These are phyloP conservation scores for Chelonoidis abingdonii DNA, from an alignment of 2,113 vertebrate species.

Conservation along the genomic window DNA sequence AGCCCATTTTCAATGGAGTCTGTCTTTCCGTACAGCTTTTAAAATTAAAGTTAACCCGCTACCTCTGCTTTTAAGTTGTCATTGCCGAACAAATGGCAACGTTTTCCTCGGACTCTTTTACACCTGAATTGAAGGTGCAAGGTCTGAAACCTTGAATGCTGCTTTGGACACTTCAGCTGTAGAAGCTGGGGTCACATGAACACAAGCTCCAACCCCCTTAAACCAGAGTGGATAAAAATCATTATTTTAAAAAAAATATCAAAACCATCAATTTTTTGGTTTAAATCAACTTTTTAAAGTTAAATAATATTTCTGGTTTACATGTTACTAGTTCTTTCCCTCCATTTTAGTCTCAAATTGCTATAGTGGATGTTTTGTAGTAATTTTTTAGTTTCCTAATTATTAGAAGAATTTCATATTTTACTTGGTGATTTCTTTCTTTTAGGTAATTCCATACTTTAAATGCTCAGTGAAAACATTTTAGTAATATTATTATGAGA, in stretches of 20 bases:
- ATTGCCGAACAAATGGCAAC: background rate
- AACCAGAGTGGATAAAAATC: background rate
- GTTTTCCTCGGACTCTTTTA: background rate
- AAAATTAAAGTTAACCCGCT: background rate
- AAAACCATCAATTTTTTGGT: background rate
- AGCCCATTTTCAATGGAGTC: background rate
- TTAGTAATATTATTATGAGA: background rate
- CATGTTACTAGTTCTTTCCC: background rate
- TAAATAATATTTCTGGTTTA: background rate
- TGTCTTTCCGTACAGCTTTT: background rate
- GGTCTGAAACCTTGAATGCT: background rate
- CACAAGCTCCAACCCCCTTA: background rate
- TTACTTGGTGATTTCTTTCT: background rate
- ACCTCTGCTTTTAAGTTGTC: background rate
- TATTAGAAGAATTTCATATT: background rate
- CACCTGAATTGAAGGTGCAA: background rate
- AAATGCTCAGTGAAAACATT: background rate
- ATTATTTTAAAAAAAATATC: background rate
- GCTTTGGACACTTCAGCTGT: background rate
- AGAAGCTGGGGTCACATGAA: background rate
- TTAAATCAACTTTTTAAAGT: background rate
- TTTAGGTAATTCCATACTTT: background rate
- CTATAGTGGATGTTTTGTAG: background rate
- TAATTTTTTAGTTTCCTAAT: background rate
- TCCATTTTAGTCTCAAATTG: accelerated